phyloP scores from a whole-genome alignment of 1,140 invertebrate genomes.

The Macrosteles quadrilineatus region DNA sequence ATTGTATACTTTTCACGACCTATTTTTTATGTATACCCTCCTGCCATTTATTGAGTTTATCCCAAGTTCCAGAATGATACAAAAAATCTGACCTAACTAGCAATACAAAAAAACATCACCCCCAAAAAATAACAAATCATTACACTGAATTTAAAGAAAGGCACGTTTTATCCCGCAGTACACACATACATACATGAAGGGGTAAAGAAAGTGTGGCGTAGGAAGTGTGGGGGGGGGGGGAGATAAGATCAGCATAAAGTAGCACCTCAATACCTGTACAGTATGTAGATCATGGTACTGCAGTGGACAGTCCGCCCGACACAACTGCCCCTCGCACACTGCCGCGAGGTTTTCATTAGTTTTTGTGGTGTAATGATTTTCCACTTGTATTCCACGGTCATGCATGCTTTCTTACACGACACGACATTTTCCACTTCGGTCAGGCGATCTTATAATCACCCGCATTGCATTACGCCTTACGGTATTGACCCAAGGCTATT shows the following conservation, averaged over 20 bases:
- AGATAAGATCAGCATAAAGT: background rate
- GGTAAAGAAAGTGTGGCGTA: too few relatives aligned
- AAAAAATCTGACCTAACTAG: too few relatives aligned
- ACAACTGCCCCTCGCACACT: background rate
- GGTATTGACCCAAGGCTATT: too few relatives aligned
- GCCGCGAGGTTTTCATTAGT: constrained; percentile 19
- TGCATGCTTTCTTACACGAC: constrained; percentile 12
- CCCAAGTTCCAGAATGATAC: too few relatives aligned
- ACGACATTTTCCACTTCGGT: constrained; percentile 29
- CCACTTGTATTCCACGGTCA: constrained; percentile 1
- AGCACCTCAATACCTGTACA: constrained; percentile 21
- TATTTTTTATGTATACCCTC: too few relatives aligned
- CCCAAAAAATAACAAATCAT: too few relatives aligned
- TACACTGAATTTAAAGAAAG: too few relatives aligned
- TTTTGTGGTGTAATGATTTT: constrained; percentile 28
- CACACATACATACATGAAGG: too few relatives aligned
- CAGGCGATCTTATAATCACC: constrained; percentile 12
- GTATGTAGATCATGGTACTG: constrained; percentile 22
- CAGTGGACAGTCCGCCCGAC: background rate
- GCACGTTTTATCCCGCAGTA: too few relatives aligned
- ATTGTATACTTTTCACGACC: too few relatives aligned
- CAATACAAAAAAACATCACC: too few relatives aligned
- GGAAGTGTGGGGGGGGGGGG: background rate
- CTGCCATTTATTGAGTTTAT: too few relatives aligned
- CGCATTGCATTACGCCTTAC: background rate